phyloP scores from a whole-genome alignment of 2,797 vertebrate species.

The Limosa lapponica region DNA sequence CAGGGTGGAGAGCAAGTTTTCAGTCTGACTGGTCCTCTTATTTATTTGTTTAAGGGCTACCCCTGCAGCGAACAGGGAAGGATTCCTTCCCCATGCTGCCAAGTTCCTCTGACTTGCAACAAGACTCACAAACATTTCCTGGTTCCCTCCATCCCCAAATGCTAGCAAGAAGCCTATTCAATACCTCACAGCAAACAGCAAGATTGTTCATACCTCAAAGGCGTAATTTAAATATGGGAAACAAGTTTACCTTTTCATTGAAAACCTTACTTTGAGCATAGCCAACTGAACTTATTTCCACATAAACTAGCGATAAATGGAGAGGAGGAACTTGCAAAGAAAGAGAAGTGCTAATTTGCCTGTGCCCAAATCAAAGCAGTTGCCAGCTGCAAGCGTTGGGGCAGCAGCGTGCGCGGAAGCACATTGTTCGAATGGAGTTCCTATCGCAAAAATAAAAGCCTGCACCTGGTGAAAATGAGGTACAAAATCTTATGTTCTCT shows the following conservation, averaged over 20 bases:
- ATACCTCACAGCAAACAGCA: constrained; percentile 1
- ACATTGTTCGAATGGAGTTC: not conserved
- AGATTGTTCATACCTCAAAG: not conserved
- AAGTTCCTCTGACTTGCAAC: not conserved
- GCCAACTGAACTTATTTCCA: not conserved
- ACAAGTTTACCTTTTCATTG: constrained; percentile 31
- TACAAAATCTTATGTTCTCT: constrained; percentile 10
- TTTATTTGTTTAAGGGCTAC: constrained; percentile 46
- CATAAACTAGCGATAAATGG: constrained; percentile 1
- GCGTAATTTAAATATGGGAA: constrained; percentile 18
- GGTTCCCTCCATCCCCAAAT: not conserved
- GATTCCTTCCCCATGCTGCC: not conserved
- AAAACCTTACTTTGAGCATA: constrained; percentile 3
- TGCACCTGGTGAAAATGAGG: constrained; percentile 49
- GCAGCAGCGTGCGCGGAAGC: not conserved
- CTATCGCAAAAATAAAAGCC: constrained; percentile 40
- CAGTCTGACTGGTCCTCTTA: constrained; percentile 2
- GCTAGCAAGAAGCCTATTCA: not conserved
- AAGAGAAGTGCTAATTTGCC: constrained; percentile 52
- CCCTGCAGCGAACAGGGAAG: not conserved
- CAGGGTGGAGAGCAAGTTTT: constrained; percentile 21
- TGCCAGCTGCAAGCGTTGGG: not conserved
- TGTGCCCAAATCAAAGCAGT: not conserved
- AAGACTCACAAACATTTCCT: not conserved
- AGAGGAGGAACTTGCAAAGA: constrained; percentile 7